Conservation (phyloP, 2,888 invertebrate species). For the Axea sp. region DNA sequence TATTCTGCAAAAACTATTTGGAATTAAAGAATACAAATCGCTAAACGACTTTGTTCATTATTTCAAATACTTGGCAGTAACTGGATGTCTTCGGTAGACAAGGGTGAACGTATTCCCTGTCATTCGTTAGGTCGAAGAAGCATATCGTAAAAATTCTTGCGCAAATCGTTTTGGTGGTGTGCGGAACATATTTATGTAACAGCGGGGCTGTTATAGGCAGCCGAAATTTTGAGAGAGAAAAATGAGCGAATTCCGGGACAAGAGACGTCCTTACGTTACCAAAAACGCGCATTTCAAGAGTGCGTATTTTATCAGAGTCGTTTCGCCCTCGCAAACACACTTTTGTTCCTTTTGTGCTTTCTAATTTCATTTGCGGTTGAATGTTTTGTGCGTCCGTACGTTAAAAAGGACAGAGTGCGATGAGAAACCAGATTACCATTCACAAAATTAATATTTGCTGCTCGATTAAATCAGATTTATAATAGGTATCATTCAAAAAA, state of each 20-base stretch:
- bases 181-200: slow-evolving; percentile 56
- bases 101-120: slow-evolving; percentile 14
- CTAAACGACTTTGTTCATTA: no score
- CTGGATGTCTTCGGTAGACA: slow-evolving; percentile 17
- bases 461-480: no score
- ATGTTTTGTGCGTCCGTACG: slow-evolving; percentile 66
- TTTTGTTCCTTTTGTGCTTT: slow-evolving; percentile 51
- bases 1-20: no score
- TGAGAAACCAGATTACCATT: slow-evolving; percentile 30
- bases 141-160: slow-evolving; percentile 57
- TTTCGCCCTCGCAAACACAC: slow-evolving; percentile 47
- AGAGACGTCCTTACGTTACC: slow-evolving; percentile 47
- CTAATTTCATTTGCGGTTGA: slow-evolving; percentile 68
- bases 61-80: slow-evolving; percentile 34
- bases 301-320: slow-evolving; percentile 64
- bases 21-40: no score
- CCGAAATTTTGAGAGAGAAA: slow-evolving; percentile 51
- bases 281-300: slow-evolving; percentile 64
- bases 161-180: slow-evolving; percentile 54
- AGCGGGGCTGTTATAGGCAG: slow-evolving; percentile 40
- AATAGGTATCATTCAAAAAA: no score
- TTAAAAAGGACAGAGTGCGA: slow-evolving; percentile 56
- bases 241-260: slow-evolving; percentile 49
- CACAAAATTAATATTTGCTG: slow-evolving; percentile 23
- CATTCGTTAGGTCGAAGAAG: slow-evolving; percentile 50